These are phyloP conservation scores for Aplochiton taeniatus DNA, from an alignment of 2,797 vertebrate species.

Conservation along the genomic window DNA sequence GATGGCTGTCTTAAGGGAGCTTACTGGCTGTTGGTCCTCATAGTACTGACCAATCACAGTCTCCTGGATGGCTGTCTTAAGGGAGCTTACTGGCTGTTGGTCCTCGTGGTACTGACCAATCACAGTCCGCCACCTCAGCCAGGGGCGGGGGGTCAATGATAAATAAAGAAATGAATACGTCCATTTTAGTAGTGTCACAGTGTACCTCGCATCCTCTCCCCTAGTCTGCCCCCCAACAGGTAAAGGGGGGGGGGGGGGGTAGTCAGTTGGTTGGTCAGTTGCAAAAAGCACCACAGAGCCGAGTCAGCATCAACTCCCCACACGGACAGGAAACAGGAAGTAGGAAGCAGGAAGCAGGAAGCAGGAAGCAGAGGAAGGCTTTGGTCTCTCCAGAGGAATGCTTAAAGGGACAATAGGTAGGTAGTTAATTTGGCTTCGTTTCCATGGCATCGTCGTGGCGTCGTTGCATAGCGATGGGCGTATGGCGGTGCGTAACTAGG, in stretches of 20 bases:
- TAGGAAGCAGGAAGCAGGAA: constrained; percentile 40
- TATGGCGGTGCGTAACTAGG: constrained; percentile 23
- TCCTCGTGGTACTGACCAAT: too few relatives aligned
- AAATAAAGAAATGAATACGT: constrained; percentile 47
- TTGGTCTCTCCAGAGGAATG: constrained; percentile 52
- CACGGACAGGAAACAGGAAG: too few relatives aligned
- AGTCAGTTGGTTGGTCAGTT: too few relatives aligned
- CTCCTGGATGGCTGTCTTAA: too few relatives aligned
- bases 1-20: too few relatives aligned
- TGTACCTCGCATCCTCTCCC: constrained; percentile 40
- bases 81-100: too few relatives aligned
- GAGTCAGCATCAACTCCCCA: too few relatives aligned
- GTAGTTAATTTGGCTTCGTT: constrained; percentile 21
- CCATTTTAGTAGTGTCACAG: constrained; percentile 7
- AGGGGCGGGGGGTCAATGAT: constrained; percentile 41
- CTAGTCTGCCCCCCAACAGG: too few relatives aligned
- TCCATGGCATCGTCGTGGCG: constrained; percentile 4
- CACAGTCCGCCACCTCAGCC: not conserved
- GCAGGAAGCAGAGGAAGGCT: constrained; percentile 50
- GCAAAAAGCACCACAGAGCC: too few relatives aligned
- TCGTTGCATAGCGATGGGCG: constrained; percentile 28
- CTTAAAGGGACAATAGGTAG: constrained; percentile 39
- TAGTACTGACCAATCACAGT: not conserved
- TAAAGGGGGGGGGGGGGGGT: constrained; percentile 53
- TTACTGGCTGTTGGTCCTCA: too few relatives aligned